Conservation (phyloP, 92 coral and sea anemone species). For the Parazoanthus atlanticus region DNA sequence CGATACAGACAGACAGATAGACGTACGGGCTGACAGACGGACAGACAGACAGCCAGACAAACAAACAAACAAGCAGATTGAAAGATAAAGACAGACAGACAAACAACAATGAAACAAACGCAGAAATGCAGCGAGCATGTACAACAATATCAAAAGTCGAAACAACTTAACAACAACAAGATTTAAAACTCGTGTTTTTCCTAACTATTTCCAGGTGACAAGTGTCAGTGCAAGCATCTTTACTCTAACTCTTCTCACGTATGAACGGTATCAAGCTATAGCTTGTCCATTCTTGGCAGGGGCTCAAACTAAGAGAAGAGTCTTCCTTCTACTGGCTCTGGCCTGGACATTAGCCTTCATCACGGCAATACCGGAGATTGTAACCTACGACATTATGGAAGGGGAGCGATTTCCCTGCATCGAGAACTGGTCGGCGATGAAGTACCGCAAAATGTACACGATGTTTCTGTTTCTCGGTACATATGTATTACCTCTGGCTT, state of each 20-base stretch:
- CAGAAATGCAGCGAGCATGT: no score
- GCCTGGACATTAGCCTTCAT: slow-evolving; percentile 62
- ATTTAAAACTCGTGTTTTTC: background rate
- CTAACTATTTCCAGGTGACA: slow-evolving; percentile 31
- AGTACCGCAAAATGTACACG: slow-evolving; percentile 63
- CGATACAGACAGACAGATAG: no score
- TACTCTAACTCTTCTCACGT: slow-evolving; percentile 66
- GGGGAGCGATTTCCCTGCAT: slow-evolving; percentile 55
- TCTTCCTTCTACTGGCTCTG: slow-evolving; percentile 51
- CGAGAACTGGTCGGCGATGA: slow-evolving; percentile 56
- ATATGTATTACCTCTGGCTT: slow-evolving; percentile 60
- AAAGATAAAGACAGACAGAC: no score
- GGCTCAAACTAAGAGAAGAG: slow-evolving; percentile 41
- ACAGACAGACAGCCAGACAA: no score
- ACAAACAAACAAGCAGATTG: no score
- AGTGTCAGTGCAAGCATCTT: slow-evolving; percentile 68
- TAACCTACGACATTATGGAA: slow-evolving; percentile 54
- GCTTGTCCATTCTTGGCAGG: slow-evolving; percentile 65
- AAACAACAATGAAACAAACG: no score
- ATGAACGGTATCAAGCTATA: slow-evolving; percentile 69
- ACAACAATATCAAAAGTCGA: no score
- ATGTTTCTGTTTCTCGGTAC: slow-evolving; percentile 58
- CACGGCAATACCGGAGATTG: slow-evolving; percentile 67
- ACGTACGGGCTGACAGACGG: no score
- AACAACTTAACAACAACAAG: no score